Conservation (phyloP, 2,797 vertebrate species). For the Lutjanus campechanus region DNA sequence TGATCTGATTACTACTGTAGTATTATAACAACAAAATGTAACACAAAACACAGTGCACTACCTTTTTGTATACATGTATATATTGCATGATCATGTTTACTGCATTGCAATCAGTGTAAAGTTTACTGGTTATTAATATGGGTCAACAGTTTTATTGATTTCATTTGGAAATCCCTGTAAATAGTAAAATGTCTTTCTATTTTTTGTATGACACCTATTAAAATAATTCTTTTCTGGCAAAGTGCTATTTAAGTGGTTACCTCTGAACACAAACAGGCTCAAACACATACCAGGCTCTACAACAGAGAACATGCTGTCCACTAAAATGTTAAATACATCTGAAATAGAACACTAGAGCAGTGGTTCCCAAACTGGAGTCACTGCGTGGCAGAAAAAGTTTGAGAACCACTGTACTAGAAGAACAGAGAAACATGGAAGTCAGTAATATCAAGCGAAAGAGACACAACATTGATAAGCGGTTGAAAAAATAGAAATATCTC, state of each 20-base stretch:
- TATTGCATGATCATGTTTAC: slow-evolving; percentile 32
- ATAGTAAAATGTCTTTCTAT: slow-evolving; percentile 61
- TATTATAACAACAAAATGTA: background rate
- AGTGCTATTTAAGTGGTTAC: slow-evolving; percentile 31
- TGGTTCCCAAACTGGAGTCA: no score
- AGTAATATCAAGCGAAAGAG: background rate
- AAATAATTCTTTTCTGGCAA: slow-evolving; percentile 47
- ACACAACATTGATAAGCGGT: background rate
- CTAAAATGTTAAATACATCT: slow-evolving; percentile 11
- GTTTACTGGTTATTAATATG: slow-evolving; percentile 28
- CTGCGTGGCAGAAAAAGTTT: no score
- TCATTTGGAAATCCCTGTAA: slow-evolving; percentile 69
- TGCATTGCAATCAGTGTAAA: slow-evolving; percentile 15
- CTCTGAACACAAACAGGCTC: slow-evolving; percentile 4
- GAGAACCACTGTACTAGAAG: no score
- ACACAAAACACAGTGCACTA: background rate
- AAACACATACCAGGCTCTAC: slow-evolving; percentile 6
- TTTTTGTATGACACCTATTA: slow-evolving; percentile 67
- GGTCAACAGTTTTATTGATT: slow-evolving; percentile 49
- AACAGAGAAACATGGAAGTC: slow-evolving; percentile 15
- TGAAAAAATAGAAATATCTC: slow-evolving; percentile 17
- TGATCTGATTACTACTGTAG: background rate
- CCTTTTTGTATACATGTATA: slow-evolving; percentile 3
- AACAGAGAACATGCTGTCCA: slow-evolving; percentile 6
- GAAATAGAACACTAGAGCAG: slow-evolving; percentile 2